Evolutionary conservation across 2,113 vertebrate genomes (phyloP).

Genomic region (Crotalus viridis): DNA sequence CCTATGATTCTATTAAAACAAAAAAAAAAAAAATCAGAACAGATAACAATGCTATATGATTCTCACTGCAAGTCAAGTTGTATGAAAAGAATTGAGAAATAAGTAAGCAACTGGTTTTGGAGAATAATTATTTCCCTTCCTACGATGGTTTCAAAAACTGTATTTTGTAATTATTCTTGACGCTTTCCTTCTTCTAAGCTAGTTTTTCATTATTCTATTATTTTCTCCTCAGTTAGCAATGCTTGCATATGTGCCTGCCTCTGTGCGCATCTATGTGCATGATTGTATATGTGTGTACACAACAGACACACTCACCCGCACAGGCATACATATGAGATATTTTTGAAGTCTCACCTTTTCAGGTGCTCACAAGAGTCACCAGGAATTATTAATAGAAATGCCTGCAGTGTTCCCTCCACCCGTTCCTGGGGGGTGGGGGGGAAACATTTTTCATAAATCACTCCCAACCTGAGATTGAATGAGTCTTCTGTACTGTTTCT

Average conservation of each 20-base stretch:
- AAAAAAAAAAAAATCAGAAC: not conserved
- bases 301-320: too few relatives aligned
- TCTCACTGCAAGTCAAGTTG: not conserved
- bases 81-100: conserved; percentile 32
- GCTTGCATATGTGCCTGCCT: conserved; percentile 33
- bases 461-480: not conserved
- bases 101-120: conserved; percentile 18
- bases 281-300: not conserved
- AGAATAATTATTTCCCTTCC: conserved; percentile 24
- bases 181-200: conserved; percentile 1
- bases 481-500: conserved; percentile 4
- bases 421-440: not conserved
- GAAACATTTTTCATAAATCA: not conserved
- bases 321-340: not conserved
- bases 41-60: not conserved
- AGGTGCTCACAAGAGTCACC: not conserved
- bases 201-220: conserved; percentile 5
- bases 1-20: too few relatives aligned
- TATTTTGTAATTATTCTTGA: conserved; percentile 38
- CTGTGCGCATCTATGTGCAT: not conserved
- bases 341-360: conserved; percentile 11
- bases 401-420: not conserved
- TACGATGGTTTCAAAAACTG: conserved; percentile 6
- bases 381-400: conserved; percentile 30
- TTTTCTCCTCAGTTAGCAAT: conserved; percentile 15